A percentile compares a stretch with the other conserved stretches of the same genome.
These are phyloP conservation scores for Chloroceryle aenea DNA, from an alignment of 2,113 vertebrate species.

Conservation along the genomic window DNA sequence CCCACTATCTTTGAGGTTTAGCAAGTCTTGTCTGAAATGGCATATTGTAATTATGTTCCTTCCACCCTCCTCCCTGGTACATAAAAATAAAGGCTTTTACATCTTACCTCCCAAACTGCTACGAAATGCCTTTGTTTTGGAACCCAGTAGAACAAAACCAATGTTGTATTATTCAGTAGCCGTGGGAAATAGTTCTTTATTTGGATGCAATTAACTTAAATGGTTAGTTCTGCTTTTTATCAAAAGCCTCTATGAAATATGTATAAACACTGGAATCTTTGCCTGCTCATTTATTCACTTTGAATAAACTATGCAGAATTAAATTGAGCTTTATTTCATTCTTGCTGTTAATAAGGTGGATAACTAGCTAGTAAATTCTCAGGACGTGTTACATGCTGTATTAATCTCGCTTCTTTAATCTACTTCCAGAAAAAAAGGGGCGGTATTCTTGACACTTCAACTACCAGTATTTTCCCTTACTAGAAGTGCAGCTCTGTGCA, in stretches of 20 bases:
- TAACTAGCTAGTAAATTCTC: slow-evolving; percentile 57
- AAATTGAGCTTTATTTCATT: slow-evolving; percentile 59
- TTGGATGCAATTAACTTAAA: slow-evolving; percentile 66
- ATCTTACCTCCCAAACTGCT: slow-evolving; percentile 48
- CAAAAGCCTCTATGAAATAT: slow-evolving; percentile 64
- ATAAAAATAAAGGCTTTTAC: slow-evolving; percentile 26
- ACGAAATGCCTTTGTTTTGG: slow-evolving; percentile 49
- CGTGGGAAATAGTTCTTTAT: slow-evolving; percentile 64
- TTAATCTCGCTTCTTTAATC: slow-evolving; percentile 50
- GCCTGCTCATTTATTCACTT: slow-evolving; percentile 61
- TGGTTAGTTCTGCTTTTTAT: slow-evolving; percentile 61
- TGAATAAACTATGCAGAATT: slow-evolving; percentile 54
- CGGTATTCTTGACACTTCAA: not conserved
- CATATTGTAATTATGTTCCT: not conserved
- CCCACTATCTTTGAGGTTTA: not conserved
- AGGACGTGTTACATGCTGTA: slow-evolving; percentile 43
- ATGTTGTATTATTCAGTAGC: slow-evolving; percentile 58
- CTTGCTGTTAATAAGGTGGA: slow-evolving; percentile 55
- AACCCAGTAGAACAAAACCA: slow-evolving; percentile 43
- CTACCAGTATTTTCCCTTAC: not conserved
- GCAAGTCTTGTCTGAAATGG: not conserved
- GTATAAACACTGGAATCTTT: slow-evolving; percentile 58
- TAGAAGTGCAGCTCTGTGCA: not conserved
- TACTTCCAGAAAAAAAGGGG: not conserved
- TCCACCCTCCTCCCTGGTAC: not conserved